Evolutionary conservation across 2,797 vertebrate species (phyloP).

Genomic region (Aulostomus chinensis): DNA sequence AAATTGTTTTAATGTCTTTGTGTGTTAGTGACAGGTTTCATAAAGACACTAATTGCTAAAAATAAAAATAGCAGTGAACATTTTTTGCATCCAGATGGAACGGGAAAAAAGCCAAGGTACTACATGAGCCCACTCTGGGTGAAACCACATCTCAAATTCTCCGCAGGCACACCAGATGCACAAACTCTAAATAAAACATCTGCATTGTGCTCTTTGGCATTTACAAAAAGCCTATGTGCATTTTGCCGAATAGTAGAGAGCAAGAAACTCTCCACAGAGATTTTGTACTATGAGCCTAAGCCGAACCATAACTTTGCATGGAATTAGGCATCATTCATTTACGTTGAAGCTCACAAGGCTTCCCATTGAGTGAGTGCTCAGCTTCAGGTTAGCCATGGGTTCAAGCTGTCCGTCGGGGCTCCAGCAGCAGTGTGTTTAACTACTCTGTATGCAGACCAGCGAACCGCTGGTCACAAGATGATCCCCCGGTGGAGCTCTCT

Average conservation of each 20-base stretch:
- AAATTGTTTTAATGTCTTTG: no score
- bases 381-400: constrained; percentile 52
- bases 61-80: constrained; percentile 7
- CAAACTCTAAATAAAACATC: constrained; percentile 36
- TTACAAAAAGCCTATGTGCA: constrained; percentile 30
- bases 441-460: constrained; percentile 65
- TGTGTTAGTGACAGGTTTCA: constrained; percentile 3
- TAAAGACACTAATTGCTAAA: background rate
- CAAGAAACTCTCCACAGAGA: constrained; percentile 16
- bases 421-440: constrained; percentile 34
- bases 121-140: constrained; percentile 11
- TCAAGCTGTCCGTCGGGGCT: constrained; percentile 44
- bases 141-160: constrained; percentile 23
- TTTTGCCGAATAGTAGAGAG: constrained; percentile 24
- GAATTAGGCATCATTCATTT: constrained; percentile 55
- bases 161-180: constrained; percentile 31
- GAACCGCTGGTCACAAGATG: constrained; percentile 61
- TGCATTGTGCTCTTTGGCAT: constrained; percentile 35
- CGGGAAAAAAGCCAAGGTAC: constrained; percentile 10
- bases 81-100: constrained; percentile 15
- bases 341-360: constrained; percentile 36
- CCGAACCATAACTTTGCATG: constrained; percentile 42
- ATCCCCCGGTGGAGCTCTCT: constrained; percentile 55
- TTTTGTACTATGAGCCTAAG: constrained; percentile 1
- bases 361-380: constrained; percentile 36